These are phyloP conservation scores for Colletes gigas DNA, from an alignment of 1,140 invertebrate species.

Conservation along the genomic window DNA sequence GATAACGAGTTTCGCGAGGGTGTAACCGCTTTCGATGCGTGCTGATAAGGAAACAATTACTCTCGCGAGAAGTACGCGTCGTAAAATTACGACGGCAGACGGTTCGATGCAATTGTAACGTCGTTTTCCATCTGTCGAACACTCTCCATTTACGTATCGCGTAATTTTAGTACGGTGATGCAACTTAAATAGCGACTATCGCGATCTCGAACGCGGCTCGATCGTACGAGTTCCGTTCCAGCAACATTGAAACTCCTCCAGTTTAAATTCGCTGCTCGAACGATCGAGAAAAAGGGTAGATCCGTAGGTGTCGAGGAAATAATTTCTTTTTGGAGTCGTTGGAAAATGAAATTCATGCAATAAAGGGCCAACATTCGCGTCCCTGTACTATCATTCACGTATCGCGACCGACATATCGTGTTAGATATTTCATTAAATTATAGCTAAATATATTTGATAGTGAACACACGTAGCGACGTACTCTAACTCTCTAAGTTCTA, in stretches of 20 bases:
- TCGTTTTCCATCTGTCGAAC: constrained; percentile 53
- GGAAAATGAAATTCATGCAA: too few species aligned
- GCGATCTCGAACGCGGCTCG: neutral
- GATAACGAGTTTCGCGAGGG: neutral
- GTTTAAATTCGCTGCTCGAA: neutral
- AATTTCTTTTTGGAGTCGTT: too few species aligned
- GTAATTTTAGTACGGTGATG: constrained; percentile 57
- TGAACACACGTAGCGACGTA: too few species aligned
- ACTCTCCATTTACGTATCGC: constrained; percentile 35
- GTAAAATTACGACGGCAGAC: neutral
- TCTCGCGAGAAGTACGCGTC: neutral
- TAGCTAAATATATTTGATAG: neutral
- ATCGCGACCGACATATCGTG: neutral
- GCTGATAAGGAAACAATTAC: constrained; percentile 11
- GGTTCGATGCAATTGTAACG: constrained; percentile 33
- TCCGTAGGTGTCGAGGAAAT: too few species aligned
- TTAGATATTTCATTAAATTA: neutral
- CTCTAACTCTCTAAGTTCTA: too few species aligned
- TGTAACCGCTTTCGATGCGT: neutral
- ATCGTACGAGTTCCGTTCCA: too few species aligned
- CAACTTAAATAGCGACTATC: constrained; percentile 36
- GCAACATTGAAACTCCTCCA: too few species aligned
- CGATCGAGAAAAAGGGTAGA: too few species aligned
- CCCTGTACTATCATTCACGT: too few species aligned
- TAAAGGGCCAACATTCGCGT: too few species aligned